phyloP scores from a whole-genome alignment of 2,797 vertebrate genomes.

The Trichosurus vulpecula region DNA sequence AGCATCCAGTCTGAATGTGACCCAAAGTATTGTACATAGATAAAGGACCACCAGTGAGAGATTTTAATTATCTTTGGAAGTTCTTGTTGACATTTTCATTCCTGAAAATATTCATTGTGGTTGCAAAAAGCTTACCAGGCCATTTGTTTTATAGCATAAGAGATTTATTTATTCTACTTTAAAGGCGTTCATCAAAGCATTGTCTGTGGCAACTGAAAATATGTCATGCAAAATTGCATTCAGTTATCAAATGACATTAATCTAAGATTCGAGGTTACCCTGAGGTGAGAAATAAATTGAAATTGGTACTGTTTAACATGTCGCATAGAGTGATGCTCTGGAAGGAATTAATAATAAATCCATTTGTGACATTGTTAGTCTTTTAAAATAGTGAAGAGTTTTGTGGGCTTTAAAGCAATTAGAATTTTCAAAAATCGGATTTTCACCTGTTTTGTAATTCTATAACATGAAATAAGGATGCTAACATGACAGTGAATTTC shows the following conservation, averaged over 20 bases:
- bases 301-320: conserved; percentile 38
- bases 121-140: conserved; percentile 38
- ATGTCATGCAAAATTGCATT: conserved; percentile 60
- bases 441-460: conserved; percentile 53
- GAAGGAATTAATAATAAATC: conserved; percentile 60
- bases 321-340: conserved; percentile 48
- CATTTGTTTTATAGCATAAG: conserved; percentile 53
- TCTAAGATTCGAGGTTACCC: conserved; percentile 61
- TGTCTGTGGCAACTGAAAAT: conserved; percentile 68
- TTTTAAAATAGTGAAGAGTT: conserved; percentile 55
- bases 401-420: conserved; percentile 59
- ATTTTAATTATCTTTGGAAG: conserved; percentile 49
- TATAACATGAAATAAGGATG: background rate
- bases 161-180: conserved; percentile 71
- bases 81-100: conserved; percentile 45
- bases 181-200: conserved; percentile 61
- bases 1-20: background rate
- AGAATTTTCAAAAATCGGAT: conserved; percentile 6
- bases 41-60: background rate
- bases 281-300: conserved; percentile 68
- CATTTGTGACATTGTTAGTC: conserved; percentile 35
- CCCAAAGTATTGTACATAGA: conserved; percentile 8
- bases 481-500: background rate
- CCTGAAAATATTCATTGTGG: conserved; percentile 51
- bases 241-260: conserved; percentile 73